Percentiles rank a stretch among this genome's conserved stretches.
phyloP scores from a whole-genome alignment of 2,797 vertebrate species.

The Nasua narica region DNA sequence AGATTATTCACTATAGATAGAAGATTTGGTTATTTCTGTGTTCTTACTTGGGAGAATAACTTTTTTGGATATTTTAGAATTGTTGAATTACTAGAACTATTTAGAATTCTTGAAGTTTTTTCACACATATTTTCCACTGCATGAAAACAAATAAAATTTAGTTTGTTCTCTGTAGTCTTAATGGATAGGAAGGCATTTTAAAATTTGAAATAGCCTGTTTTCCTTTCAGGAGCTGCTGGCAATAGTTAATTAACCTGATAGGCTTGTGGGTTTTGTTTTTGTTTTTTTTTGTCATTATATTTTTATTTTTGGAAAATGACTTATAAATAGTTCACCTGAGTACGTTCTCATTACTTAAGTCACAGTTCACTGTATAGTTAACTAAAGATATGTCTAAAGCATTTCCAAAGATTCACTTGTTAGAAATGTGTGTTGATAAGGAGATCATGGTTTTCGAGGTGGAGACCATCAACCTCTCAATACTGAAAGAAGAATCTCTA shows the following conservation, averaged over 20 bases:
- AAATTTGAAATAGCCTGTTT: neutral
- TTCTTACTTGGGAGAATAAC: neutral
- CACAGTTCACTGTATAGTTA: no score
- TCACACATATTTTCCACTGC: neutral
- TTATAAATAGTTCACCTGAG: no score
- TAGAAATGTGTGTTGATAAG: neutral
- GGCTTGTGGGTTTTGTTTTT: no score
- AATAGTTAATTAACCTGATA: neutral
- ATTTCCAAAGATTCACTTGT: neutral
- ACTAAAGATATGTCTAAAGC: no score
- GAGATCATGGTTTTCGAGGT: neutral
- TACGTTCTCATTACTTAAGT: no score
- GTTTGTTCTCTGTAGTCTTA: neutral
- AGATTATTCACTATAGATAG: neutral
- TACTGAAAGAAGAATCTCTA: neutral
- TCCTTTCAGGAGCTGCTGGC: neutral
- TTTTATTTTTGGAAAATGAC: no score
- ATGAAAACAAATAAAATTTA: neutral
- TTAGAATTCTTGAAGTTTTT: neutral
- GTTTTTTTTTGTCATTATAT: no score
- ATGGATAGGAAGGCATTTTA: neutral
- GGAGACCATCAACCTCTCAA: neutral
- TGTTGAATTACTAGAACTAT: neutral
- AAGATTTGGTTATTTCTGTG: neutral
- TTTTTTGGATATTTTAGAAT: slow-evolving; percentile 10